These are phyloP conservation scores for Donacobius atricapilla DNA, from an alignment of 2,113 vertebrate genomes.

Conservation along the genomic window DNA sequence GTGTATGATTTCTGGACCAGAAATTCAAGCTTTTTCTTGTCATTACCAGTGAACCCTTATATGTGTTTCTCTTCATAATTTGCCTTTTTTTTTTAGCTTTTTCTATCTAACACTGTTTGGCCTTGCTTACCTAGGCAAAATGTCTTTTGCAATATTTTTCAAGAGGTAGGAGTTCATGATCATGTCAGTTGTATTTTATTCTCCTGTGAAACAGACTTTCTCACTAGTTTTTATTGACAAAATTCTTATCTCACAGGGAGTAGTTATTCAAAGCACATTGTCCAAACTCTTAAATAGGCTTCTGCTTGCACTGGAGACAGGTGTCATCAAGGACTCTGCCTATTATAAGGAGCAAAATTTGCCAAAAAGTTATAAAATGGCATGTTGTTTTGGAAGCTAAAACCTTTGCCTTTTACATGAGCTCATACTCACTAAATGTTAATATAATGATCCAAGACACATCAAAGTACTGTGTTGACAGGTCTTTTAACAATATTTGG, in stretches of 20 bases:
- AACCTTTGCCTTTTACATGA: not conserved
- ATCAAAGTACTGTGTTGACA: not conserved
- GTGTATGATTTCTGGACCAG: not conserved
- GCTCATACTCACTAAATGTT: not conserved
- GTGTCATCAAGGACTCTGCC: not conserved
- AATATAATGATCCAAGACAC: not conserved
- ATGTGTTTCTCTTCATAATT: not conserved
- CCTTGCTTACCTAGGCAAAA: not conserved
- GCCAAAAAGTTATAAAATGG: accelerated
- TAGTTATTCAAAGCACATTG: not conserved
- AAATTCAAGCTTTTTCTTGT: not conserved
- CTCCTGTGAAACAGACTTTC: not conserved
- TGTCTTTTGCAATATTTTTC: not conserved
- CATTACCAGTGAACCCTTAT: not conserved
- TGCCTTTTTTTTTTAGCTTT: not conserved
- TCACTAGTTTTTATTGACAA: not conserved
- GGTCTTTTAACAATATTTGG: not conserved
- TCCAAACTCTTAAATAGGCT: not conserved
- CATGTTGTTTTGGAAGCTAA: not conserved
- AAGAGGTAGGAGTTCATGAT: not conserved
- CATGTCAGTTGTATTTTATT: not conserved
- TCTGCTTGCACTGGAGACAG: not conserved
- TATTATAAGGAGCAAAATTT: not conserved
- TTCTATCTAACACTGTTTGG: not conserved
- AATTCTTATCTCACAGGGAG: not conserved